These are phyloP conservation scores for Nibea coibor DNA, from an alignment of 2,113 vertebrate genomes.

Conservation along the genomic window DNA sequence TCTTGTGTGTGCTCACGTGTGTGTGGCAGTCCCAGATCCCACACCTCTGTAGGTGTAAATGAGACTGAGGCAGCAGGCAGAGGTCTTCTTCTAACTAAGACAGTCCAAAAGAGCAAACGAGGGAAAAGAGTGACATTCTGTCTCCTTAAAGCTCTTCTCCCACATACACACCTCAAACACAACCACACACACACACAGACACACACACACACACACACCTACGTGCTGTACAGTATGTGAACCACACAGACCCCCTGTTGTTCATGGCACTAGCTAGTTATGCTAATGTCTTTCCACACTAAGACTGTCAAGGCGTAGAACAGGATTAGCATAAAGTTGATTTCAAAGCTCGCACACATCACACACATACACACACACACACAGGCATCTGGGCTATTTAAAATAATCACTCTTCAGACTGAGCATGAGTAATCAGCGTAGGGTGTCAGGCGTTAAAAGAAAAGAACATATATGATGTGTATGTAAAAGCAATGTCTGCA, in stretches of 20 bases:
- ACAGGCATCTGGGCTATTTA: constrained; percentile 58
- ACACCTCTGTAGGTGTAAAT: constrained; percentile 75
- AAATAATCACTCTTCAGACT: constrained; percentile 67
- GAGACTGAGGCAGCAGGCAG: constrained; percentile 58
- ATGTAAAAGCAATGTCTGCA: constrained; percentile 41
- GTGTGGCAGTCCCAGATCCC: constrained; percentile 23
- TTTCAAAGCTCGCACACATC: constrained; percentile 65
- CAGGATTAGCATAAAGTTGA: constrained; percentile 81
- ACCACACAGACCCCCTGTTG: constrained; percentile 65
- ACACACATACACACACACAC: constrained; percentile 27
- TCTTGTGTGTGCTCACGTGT: constrained; percentile 13
- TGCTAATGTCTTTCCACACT: constrained; percentile 75
- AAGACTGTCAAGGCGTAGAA: constrained; percentile 77
- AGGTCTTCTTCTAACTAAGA: constrained; percentile 40
- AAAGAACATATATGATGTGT: constrained; percentile 46
- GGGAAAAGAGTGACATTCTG: constrained; percentile 56
- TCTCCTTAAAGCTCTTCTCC: constrained; percentile 55
- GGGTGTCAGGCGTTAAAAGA: constrained; percentile 42
- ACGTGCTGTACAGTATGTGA: constrained; percentile 33
- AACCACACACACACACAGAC: constrained; percentile 46
- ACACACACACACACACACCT: constrained; percentile 34
- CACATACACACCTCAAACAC: constrained; percentile 40
- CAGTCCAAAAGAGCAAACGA: constrained; percentile 54
- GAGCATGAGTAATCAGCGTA: constrained; percentile 59
- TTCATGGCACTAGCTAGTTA: constrained; percentile 74